These are phyloP conservation scores for Melanophora roralis DNA, from an alignment of 2,888 invertebrate genomes.

Conservation along the genomic window DNA sequence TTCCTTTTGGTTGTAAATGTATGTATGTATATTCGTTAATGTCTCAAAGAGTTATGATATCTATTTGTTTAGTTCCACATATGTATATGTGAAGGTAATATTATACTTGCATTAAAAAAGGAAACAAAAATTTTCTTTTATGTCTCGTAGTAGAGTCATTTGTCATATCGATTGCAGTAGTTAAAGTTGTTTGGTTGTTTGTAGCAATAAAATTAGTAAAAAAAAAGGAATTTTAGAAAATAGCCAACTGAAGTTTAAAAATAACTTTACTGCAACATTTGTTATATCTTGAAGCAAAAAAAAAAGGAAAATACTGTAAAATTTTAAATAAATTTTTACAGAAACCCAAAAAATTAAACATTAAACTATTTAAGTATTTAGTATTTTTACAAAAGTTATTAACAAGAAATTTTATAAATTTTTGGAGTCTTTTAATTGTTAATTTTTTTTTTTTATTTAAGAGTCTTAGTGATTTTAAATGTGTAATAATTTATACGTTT, in stretches of 20 bases:
- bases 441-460: no score
- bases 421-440: no score
- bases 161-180: slow-evolving; percentile 63
- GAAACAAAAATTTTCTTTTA: slow-evolving; percentile 36
- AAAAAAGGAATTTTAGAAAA: slow-evolving; percentile 2
- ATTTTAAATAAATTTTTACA: slow-evolving; percentile 17
- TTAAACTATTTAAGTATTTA: no score
- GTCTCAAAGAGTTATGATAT: slow-evolving; percentile 33
- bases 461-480: no score
- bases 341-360: not conserved
- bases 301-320: slow-evolving; percentile 5
- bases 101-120: slow-evolving; percentile 8
- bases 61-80: slow-evolving; percentile 13
- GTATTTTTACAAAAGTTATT: no score
- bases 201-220: slow-evolving; percentile 27
- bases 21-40: not conserved
- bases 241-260: slow-evolving; percentile 47
- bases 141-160: slow-evolving; percentile 61
- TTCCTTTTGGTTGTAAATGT: no score
- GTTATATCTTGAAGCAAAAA: slow-evolving; percentile 8
- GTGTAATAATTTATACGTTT: not conserved
- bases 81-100: not conserved
- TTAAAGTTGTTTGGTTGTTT: slow-evolving; percentile 40
- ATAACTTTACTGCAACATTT: slow-evolving; percentile 44
- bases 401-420: no score